These are phyloP conservation scores for Mionectes macconnelli DNA, from an alignment of 2,113 vertebrate genomes.

Conservation along the genomic window DNA sequence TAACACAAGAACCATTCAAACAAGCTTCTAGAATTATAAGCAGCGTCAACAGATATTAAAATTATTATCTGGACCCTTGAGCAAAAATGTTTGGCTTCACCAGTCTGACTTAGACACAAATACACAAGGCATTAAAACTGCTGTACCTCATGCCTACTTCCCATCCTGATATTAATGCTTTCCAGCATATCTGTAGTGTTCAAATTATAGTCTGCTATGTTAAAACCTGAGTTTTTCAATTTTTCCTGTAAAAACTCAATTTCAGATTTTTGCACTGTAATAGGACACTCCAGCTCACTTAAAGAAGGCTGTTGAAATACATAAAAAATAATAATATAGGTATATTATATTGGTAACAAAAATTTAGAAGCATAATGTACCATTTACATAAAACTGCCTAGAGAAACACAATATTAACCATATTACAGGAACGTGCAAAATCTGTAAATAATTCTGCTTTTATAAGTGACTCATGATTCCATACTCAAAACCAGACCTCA, in stretches of 20 bases:
- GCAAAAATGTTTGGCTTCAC: conserved; percentile 65
- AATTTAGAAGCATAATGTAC: background rate
- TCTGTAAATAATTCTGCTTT: background rate
- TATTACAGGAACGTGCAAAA: background rate
- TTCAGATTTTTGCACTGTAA: conserved; percentile 71
- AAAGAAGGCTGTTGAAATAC: conserved; percentile 45
- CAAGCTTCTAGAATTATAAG: conserved; percentile 63
- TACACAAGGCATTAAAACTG: conserved; percentile 53
- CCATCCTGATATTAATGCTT: conserved; percentile 16
- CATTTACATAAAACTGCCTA: background rate
- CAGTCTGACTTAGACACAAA: conserved; percentile 56
- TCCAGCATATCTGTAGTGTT: conserved; percentile 4
- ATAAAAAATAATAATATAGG: background rate
- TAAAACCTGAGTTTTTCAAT: conserved; percentile 48
- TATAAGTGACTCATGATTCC: background rate
- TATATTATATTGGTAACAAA: background rate
- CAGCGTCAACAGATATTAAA: conserved; percentile 62
- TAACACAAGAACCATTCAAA: conserved; percentile 56
- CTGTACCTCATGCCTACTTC: conserved; percentile 59
- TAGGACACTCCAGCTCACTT: conserved; percentile 55
- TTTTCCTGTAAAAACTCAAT: conserved; percentile 72
- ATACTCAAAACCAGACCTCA: background rate
- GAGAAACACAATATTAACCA: background rate
- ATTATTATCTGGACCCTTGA: conserved; percentile 64
- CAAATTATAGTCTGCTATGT: conserved; percentile 36